Evolutionary conservation across 2,113 vertebrate species (phyloP), one percentile per base, ranked within the genome.

Genomic region (Megaptera novaeangliae): DNA sequence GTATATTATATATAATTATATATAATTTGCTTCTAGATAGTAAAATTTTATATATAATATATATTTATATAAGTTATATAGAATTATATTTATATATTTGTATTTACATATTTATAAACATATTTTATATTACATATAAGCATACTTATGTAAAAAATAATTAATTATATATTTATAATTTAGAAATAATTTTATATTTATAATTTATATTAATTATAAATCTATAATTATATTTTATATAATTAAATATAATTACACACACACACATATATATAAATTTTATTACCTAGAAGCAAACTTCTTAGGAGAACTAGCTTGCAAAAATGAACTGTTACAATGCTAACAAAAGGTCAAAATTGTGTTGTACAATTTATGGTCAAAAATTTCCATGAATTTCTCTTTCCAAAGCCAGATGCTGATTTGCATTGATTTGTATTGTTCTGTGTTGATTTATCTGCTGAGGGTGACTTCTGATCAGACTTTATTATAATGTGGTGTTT

Each of bases 221-320:
- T 39, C 31, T 66, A 17, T 44, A 75, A 14, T 49, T 34, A 59
- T 27, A 36, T 36, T 4, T 46, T 9, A 64, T 6, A 36, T 52
- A 23, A n/a, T 49, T 66, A 68, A 66, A 23, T 25, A 25, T n/a
- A 66, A 49, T 25, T 23, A 81, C 23, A 29, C 31, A 61, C 21
- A 25, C 59, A 59, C 8, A 21, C 8, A 31, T 52, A 23, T 31
- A 77, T 8, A 55, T n/a, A 78, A 34, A 64, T 95, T 52, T 64
- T 88, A 55, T 55, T 59, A 91, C 55, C 49, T 36, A 72, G 81
- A 46, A 77, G 68, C 87, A 95, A 96, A 97, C 59, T 86, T 89
- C 39, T 81, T 41, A 49, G 27, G n/a, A 83, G 14, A 77, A 82
- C 44, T 52, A 49, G 34, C 31, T 46, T 63, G 11, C n/a, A 61